Evolutionary conservation across 2,888 invertebrate species (phyloP), one percentile per base, ranked within the genome.

Genomic region (Hydropsyche betteni): DNA sequence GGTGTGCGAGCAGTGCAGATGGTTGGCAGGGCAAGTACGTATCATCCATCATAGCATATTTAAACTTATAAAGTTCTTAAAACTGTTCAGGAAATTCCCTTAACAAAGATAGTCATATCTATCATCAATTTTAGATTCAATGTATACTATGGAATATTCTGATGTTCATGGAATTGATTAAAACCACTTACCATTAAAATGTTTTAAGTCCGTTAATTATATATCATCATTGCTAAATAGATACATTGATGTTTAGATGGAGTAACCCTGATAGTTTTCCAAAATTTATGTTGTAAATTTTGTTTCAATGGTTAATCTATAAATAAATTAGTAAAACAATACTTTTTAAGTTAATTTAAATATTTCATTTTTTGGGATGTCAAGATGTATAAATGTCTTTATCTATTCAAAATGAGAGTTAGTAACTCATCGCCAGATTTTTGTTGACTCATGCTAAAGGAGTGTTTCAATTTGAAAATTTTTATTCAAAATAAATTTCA

Each of bases 1-100:
- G 98, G 98, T 91, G 98, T 98, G 88, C 95, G 98, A 89, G 98
- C 98, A 90, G 96, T 98, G 89, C 97, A 96, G 91, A 94, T 96
- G 93, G 95, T 96, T 89, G 96, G 97, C 91, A 92, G 96, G 92
- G 95, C 96, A 96, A 97, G 96, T 97, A 96, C 92, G 96, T 96
- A 94, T 88, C 83, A 82, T 76, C 81, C 81, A 83, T 75, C 76
- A 76, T 78, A 75, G 74, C 52, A 71, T 78, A 77, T 69, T 74
- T 76, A 64, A 34, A 8, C 7, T 36, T 64, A 64, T 33, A 64
- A 64, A 34, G 33, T 33, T 44, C 44, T 44, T 44, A 64, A 64
- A 69, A 34, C 12, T 53, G 53, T 70, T 24, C 53, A 24, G 16
- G 53, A 70, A 16, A 70, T 51, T 52, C 44, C 16, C 14, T 50